Conservation (phyloP, 2,888 invertebrate genomes). For the Gasteruption jaculator region DNA sequence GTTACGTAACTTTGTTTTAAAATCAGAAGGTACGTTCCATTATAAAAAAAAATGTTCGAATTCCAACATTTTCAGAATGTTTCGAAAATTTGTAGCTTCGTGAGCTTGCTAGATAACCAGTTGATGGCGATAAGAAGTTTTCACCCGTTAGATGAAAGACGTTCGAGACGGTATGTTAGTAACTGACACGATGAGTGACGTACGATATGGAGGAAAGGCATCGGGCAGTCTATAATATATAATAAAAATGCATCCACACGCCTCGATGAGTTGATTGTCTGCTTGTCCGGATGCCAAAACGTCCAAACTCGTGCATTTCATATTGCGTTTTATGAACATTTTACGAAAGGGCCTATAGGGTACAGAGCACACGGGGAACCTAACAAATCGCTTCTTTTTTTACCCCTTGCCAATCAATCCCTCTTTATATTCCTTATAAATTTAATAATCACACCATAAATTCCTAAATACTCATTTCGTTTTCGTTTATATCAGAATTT, state of each 20-base stretch:
- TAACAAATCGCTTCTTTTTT: constrained; percentile 26
- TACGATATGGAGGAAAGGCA: constrained; percentile 47
- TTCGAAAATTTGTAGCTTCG: too few species aligned
- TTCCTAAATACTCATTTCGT: too few species aligned
- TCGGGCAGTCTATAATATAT: constrained; percentile 52
- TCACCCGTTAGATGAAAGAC: constrained; percentile 49
- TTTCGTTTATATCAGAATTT: too few species aligned
- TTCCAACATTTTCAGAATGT: too few species aligned
- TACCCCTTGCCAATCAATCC: neutral
- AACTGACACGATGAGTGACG: constrained; percentile 48
- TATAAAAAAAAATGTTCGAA: too few species aligned
- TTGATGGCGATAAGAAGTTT: too few species aligned
- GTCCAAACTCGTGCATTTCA: constrained; percentile 51
- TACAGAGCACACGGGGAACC: constrained; percentile 40
- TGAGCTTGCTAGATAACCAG: too few species aligned
- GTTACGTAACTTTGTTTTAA: too few species aligned
- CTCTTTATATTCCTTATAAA: neutral
- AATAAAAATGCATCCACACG: constrained; percentile 52
- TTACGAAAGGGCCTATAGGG: constrained; percentile 36
- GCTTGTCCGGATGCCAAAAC: constrained; percentile 53
- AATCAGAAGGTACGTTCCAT: too few species aligned
- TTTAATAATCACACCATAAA: too few species aligned
- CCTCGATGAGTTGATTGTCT: constrained; percentile 53
- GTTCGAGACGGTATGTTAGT: constrained; percentile 52
- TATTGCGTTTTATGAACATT: constrained; percentile 47